phyloP scores from a whole-genome alignment of 2,797 vertebrate genomes.

The Halcyon leucocephala region DNA sequence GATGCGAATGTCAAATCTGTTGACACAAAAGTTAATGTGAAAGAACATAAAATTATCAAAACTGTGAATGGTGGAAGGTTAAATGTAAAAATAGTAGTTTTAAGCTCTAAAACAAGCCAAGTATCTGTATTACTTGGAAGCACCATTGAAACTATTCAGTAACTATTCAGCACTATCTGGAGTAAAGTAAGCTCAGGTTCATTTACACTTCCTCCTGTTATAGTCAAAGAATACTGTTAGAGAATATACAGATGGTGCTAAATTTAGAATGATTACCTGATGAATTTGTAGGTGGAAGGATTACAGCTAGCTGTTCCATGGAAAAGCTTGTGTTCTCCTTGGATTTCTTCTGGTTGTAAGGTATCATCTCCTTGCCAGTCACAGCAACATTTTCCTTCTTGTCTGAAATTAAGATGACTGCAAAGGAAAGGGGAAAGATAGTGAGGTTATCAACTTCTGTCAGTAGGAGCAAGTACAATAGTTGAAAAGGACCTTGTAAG shows the following conservation, averaged over 20 bases:
- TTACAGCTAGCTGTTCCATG: not conserved
- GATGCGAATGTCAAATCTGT: constrained; percentile 12
- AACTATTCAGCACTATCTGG: not conserved
- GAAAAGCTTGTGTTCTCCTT: not conserved
- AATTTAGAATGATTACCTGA: not conserved
- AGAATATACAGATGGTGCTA: not conserved
- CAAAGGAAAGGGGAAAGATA: not conserved
- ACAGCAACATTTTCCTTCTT: not conserved
- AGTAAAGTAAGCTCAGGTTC: not conserved
- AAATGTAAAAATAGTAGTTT: constrained; percentile 14
- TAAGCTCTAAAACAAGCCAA: not conserved
- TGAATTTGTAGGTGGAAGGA: not conserved
- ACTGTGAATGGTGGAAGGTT: not conserved
- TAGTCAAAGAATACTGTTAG: not conserved
- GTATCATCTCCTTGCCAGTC: not conserved
- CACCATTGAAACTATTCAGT: not conserved
- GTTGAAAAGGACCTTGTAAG: not conserved
- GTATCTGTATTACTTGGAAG: not conserved
- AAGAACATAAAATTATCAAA: not conserved
- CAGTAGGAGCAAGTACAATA: not conserved
- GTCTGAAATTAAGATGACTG: not conserved
- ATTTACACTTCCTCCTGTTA: not conserved
- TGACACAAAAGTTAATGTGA: not conserved
- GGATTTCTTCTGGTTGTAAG: not conserved
- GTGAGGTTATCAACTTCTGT: not conserved